Base-by-base conservation (phyloP, 2,888 invertebrate genomes). In the Neuroscelio doddi region DNA sequence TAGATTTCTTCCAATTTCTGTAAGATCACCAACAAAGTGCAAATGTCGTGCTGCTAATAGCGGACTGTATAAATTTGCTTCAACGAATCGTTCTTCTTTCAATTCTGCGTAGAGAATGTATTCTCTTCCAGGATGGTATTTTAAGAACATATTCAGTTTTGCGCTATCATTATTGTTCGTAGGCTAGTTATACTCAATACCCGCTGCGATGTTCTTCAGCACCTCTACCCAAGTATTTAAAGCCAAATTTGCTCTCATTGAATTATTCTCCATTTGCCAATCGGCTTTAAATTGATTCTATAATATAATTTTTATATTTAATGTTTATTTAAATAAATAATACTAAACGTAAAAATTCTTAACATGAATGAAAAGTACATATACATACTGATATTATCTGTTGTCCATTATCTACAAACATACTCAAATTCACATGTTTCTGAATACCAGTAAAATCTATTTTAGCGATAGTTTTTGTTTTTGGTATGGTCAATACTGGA, bases 361-460 rank as follows among this genome's bases (percentile, higher is more conserved):
- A n/a, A n/a, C n/a, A n/a, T n/a, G n/a, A n/a, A n/a, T n/a, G n/a
- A 16, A 1, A 3, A 36, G 7, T 16, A 51, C 15, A 5, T 24
- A 24, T 51, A 71, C 67, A 68, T 68, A 76, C 79, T 1, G 69
- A 64, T 62, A 44, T n/a, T 49, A 47, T 51, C 26, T 70, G 72
- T 7, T 59, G 51, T n/a, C 72, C 52, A 0, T 71, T 72, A 3
- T 90, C 88, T 1, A 86, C 85, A 45, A 89, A 88, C 38, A 92
- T 87, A 8, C 89, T 88, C 1, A 91, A 87, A 21, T 89, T 89
- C 0, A 93, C 76, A 1, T 86, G 83, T 66, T 90, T 92, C 70
- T 92, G 91, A 0, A 86, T 82, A 0, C 88, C 88, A 0, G 90
- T 89, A 65, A 91, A 90, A 73, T 92, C 90, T 71, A 92, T 92